These are phyloP conservation scores for Pipa parva DNA, from an alignment of 2,113 vertebrate genomes.

Conservation along the genomic window DNA sequence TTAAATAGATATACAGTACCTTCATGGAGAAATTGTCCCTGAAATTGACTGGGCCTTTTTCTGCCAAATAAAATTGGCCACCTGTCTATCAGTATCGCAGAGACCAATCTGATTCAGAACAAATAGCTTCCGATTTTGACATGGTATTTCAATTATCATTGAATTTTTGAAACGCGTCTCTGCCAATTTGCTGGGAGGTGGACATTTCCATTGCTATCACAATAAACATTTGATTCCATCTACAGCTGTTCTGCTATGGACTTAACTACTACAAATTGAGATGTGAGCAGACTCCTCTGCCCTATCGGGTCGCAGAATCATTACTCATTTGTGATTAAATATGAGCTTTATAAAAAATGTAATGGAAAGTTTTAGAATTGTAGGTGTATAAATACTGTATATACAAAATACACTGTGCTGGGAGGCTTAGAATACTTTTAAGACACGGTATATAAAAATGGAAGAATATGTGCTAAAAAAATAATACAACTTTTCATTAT, in stretches of 20 bases:
- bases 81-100: constrained; percentile 28
- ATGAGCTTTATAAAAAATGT: neutral
- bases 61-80: constrained; percentile 33
- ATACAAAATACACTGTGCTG: too few species aligned
- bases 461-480: too few species aligned
- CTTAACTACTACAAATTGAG: constrained; percentile 5
- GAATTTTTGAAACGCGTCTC: constrained; percentile 18
- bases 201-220: constrained; percentile 25
- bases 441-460: too few species aligned
- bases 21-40: constrained; percentile 29
- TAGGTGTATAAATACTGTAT: too few species aligned
- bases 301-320: neutral
- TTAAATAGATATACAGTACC: constrained; percentile 20
- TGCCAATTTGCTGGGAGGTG: constrained; percentile 29
- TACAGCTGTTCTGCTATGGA: constrained; percentile 9
- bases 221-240: constrained; percentile 31
- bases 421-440: too few species aligned
- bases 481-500: too few species aligned
- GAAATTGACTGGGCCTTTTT: constrained; percentile 33
- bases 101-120: constrained; percentile 28
- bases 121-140: constrained; percentile 9
- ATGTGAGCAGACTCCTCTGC: neutral
- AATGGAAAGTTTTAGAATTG: too few species aligned
- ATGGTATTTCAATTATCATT: neutral
- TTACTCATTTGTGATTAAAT: neutral